A percentile compares a stretch with the other conserved stretches of the same genome.
Conservation (phyloP, 2,888 invertebrate genomes). For the Chrysolina oricalcia region DNA sequence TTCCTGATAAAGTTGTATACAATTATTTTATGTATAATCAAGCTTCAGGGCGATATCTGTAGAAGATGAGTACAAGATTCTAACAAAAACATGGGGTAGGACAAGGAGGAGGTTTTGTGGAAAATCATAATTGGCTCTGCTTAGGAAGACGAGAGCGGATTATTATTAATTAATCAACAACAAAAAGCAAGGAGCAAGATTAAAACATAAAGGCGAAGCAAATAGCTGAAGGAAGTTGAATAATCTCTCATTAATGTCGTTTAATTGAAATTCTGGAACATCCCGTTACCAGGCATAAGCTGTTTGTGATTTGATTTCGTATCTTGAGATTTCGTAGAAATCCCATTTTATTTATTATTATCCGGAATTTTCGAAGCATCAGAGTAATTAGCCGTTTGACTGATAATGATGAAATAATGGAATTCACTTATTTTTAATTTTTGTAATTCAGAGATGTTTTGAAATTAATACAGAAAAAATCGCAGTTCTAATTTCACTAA, state of each 20-base stretch:
- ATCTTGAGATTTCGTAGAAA: neutral
- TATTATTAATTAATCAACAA: conserved; percentile 25
- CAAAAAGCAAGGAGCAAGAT: conserved; percentile 19
- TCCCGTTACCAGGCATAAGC: conserved; percentile 9
- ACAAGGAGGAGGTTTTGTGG: neutral
- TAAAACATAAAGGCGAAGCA: conserved; percentile 21
- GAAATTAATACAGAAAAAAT: too few relatives aligned
- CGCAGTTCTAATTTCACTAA: too few relatives aligned
- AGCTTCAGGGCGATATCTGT: neutral
- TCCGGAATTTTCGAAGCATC: too few relatives aligned
- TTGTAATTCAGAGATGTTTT: too few relatives aligned
- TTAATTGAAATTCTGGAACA: conserved; percentile 15
- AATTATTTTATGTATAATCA: too few relatives aligned
- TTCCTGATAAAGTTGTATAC: too few relatives aligned
- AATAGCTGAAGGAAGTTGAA: conserved; percentile 19
- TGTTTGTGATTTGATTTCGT: conserved; percentile 9
- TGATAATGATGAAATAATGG: too few relatives aligned
- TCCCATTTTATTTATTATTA: neutral
- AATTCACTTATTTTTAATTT: too few relatives aligned
- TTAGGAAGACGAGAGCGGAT: conserved; percentile 13
- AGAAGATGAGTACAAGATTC: neutral
- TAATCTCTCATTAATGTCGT: conserved; percentile 20
- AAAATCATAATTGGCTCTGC: conserved; percentile 17
- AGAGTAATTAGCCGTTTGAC: too few relatives aligned
- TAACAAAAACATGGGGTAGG: neutral